Evolutionary conservation across 2,113 vertebrate species (phyloP).

Genomic region (Eonycteris spelaea): DNA sequence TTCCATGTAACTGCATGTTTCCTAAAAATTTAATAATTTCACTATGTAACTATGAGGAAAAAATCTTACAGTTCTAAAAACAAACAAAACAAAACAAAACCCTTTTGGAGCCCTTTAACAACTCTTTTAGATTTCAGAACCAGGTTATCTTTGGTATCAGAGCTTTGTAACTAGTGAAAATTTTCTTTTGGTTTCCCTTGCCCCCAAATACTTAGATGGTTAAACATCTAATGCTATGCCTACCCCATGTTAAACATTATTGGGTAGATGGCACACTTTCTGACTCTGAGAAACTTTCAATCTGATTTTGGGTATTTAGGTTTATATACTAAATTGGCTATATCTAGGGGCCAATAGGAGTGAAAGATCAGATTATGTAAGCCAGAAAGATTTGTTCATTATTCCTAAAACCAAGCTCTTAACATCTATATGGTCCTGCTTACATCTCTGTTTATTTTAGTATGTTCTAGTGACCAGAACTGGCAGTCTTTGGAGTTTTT

Average conservation of each 20-base stretch:
- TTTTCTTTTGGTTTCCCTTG: slow-evolving; percentile 18
- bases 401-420: not conserved
- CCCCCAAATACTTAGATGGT: not conserved
- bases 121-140: slow-evolving; percentile 27
- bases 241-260: not conserved
- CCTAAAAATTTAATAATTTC: not conserved
- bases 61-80: not conserved
- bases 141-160: not conserved
- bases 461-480: not conserved
- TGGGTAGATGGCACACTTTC: not conserved
- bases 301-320: not conserved
- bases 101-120: not conserved
- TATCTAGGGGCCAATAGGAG: not conserved
- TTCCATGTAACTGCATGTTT: not conserved
- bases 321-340: not conserved
- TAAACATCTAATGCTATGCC: not conserved
- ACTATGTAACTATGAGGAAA: not conserved
- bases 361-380: not conserved
- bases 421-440: not conserved
- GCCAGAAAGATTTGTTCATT: not conserved
- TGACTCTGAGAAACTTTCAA: not conserved
- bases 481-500: not conserved
- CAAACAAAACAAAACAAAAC: not conserved
- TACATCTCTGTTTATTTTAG: not conserved
- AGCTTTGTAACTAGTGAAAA: not conserved